Base-by-base conservation (phyloP, 1,140 invertebrate genomes). In the Dolichoris vasculosae region DNA sequence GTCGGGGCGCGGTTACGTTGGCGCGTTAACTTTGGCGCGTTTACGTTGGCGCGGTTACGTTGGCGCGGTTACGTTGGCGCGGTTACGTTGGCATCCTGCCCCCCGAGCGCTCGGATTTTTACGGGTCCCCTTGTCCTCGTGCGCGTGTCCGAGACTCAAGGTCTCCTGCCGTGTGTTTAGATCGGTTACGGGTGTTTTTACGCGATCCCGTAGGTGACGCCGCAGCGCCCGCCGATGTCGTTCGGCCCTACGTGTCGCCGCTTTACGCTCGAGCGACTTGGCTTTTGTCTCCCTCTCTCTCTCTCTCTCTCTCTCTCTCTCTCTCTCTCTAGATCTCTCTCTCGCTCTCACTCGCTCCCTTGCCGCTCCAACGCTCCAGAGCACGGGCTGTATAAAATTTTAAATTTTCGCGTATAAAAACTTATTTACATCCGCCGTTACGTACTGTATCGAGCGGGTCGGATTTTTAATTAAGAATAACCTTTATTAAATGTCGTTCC, bases 161-260 rank as follows among this genome's bases (percentile, higher is more conserved):
- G 86, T 87, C 86, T 84, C 87, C 40, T n/a, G n/a, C n/a, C 48
- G 83, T 55, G 85, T 88, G 88, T 89, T 89, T 88, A 88, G 87
- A 87, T 86, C 88, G 88, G 88, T 88, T 89, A 89, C 88, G 89
- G 89, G 64, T 86, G 78, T 88, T 89, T 85, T 88, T 87, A 88
- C 83, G 86, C 86, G 88, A 83, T 83, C 86, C 51, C 84, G 78
- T 32, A 85, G 82, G 71, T 87, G 88, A 89, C 87, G 84, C 83
- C 87, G 35, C 48, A 9, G 38, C 77, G 15, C 67, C 77, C 86
- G 84, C 83, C 87, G 32, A 6, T 32, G 32, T 30, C n/a, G 67
- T 73, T 38, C 4, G 9, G 67, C 20, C 35, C 35, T 20, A 17
- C 4, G 11, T 35, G 23, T 30, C 11, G 0, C 55, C 3, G 17